Evolutionary conservation across 2,113 vertebrate genomes (phyloP).

Genomic region (Mormyrus lacerda): DNA sequence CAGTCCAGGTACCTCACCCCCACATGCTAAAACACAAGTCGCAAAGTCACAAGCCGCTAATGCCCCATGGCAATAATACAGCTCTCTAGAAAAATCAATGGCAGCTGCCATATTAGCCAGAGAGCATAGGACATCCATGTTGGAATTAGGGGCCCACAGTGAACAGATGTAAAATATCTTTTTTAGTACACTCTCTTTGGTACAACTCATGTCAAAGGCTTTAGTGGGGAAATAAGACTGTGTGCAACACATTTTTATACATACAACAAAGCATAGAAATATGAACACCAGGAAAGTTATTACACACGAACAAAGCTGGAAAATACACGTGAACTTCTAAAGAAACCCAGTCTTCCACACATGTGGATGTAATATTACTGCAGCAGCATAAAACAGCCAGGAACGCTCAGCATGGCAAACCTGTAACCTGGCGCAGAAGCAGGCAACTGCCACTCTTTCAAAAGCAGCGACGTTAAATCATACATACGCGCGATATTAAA

Average conservation of each 20-base stretch:
- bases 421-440: background rate
- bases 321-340: background rate
- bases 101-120: background rate
- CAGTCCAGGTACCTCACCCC: background rate
- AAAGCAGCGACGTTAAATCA: background rate
- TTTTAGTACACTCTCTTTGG: background rate
- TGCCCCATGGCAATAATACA: background rate
- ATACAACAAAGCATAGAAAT: background rate
- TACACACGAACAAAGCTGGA: background rate
- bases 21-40: background rate
- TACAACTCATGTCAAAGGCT: background rate
- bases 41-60: background rate
- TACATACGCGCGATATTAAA: background rate
- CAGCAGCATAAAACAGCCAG: background rate
- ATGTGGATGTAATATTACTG: background rate
- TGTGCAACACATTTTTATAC: background rate
- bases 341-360: background rate
- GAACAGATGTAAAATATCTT: background rate
- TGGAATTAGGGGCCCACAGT: background rate
- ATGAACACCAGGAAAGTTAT: background rate
- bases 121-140: background rate
- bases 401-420: background rate
- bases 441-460: background rate
- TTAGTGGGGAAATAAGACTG: background rate
- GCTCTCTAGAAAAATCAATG: background rate